Evolutionary conservation across 2,888 invertebrate genomes (phyloP).

Genomic region (Cinara cedri): DNA sequence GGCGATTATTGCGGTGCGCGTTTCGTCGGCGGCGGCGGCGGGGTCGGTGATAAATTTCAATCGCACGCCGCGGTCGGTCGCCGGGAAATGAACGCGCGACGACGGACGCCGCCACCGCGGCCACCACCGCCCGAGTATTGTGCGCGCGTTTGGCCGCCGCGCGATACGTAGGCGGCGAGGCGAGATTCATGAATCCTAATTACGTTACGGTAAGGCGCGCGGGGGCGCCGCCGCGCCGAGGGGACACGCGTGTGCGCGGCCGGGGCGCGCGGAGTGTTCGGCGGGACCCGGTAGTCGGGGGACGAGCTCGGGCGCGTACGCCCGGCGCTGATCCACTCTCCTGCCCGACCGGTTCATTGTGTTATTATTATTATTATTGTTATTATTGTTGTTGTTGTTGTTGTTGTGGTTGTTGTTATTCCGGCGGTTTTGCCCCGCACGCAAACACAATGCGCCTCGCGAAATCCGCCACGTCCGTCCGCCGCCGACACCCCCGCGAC

Average conservation of each 20-base stretch:
- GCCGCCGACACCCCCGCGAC: background rate
- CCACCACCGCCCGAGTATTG: no score
- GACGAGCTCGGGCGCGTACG: no score
- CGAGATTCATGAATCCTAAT: slow-evolving; percentile 29
- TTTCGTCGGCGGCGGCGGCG: no score
- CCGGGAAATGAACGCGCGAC: no score
- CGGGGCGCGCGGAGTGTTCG: background rate
- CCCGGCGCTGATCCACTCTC: no score
- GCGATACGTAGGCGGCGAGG: background rate
- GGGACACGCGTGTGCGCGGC: background rate
- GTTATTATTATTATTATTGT: background rate
- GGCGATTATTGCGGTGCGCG: background rate
- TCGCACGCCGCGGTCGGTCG: background rate
- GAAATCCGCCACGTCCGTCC: background rate
- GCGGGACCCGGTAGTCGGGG: no score
- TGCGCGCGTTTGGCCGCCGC: background rate
- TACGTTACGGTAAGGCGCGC: background rate
- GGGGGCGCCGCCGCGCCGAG: no score
- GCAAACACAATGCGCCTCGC: slow-evolving; percentile 23
- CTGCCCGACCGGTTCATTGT: slow-evolving; percentile 21
- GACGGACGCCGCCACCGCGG: no score
- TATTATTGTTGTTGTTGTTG: background rate
- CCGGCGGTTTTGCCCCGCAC: slow-evolving; percentile 7
- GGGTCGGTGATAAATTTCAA: slow-evolving; percentile 34
- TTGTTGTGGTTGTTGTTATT: background rate